These are phyloP conservation scores for Trissolcus brochymenae DNA, from an alignment of 2,888 invertebrate species.

Conservation along the genomic window DNA sequence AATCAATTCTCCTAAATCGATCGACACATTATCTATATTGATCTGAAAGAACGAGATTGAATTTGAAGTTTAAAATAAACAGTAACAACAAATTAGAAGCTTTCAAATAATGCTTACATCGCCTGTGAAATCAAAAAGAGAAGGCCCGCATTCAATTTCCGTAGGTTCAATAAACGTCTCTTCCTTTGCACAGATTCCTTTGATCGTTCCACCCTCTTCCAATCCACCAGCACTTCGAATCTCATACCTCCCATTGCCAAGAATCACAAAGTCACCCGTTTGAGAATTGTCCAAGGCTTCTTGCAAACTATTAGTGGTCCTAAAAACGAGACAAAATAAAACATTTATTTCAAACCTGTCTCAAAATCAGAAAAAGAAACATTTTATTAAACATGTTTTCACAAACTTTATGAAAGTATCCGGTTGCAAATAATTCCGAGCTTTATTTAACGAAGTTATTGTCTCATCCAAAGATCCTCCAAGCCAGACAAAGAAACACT, in stretches of 20 bases:
- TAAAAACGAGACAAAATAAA: constrained; percentile 40
- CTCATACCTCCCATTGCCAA: constrained; percentile 78
- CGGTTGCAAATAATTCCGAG: constrained; percentile 73
- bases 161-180: constrained; percentile 74
- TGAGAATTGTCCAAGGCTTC: constrained; percentile 75
- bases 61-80: not conserved
- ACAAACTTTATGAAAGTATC: constrained; percentile 75
- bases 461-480: constrained; percentile 77
- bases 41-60: constrained; percentile 65
- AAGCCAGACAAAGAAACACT: constrained; percentile 76
- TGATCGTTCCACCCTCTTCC: constrained; percentile 77
- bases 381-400: constrained; percentile 14
- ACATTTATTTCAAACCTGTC: no score
- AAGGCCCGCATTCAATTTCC: constrained; percentile 77
- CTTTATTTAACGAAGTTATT: constrained; percentile 75
- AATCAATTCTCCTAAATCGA: constrained; percentile 78
- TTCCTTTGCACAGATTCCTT: constrained; percentile 67
- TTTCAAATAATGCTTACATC: constrained; percentile 65
- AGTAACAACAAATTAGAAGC: not conserved
- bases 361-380: constrained; percentile 16
- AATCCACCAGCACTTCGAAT: constrained; percentile 78
- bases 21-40: constrained; percentile 78
- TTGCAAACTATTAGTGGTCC: constrained; percentile 70
- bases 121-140: constrained; percentile 78
- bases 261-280: constrained; percentile 77